These are phyloP conservation scores for Chitala chitala DNA, from an alignment of 2,113 vertebrate genomes.

Conservation along the genomic window DNA sequence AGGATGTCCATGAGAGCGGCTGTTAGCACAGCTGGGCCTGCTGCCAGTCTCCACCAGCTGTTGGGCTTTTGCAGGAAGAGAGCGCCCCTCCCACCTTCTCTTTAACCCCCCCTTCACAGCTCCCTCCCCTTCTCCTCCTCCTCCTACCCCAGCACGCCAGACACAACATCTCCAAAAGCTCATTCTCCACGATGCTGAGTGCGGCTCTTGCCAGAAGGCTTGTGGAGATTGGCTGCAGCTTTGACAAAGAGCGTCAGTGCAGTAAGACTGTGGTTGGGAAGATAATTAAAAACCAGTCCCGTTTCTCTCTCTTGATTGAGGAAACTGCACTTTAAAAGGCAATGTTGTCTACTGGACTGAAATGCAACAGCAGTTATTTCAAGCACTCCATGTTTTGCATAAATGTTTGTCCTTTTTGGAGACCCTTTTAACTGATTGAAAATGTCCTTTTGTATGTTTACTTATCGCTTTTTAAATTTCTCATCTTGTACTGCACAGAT, in stretches of 20 bases:
- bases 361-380: not conserved
- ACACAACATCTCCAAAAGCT: conserved; percentile 15
- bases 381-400: not conserved
- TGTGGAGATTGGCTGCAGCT: not conserved
- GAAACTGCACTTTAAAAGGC: conserved; percentile 54
- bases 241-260: not conserved
- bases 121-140: not conserved
- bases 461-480: not conserved
- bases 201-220: conserved; percentile 6
- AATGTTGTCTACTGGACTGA: conserved; percentile 21
- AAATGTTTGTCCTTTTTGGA: not conserved
- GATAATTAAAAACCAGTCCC: not conserved
- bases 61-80: not conserved
- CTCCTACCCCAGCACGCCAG: conserved; percentile 1
- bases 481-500: not conserved
- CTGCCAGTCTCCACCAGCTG: conserved; percentile 21
- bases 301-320: conserved; percentile 46
- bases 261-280: not conserved
- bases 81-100: not conserved
- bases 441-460: no score
- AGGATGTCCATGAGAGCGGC: not conserved
- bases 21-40: not conserved
- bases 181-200: not conserved
- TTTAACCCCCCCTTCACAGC: not conserved
- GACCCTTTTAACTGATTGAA: not conserved